Evolutionary conservation across 2,888 invertebrate species (phyloP), one percentile per base, ranked within the genome.

Genomic region (Idaea aversata): DNA sequence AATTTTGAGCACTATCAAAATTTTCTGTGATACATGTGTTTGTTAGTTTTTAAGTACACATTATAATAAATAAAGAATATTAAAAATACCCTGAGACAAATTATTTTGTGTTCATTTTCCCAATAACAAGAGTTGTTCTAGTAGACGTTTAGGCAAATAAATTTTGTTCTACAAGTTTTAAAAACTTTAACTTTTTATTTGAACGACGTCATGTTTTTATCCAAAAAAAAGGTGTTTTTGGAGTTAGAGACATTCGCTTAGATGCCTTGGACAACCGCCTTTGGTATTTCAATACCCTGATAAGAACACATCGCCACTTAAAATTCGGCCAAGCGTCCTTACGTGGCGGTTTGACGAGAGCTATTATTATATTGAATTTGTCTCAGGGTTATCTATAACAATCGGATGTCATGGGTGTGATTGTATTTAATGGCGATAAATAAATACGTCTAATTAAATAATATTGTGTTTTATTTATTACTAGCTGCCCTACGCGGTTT

Each of bases 1-100:
- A 92, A 92, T 92, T 92, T 90, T 82, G 87, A 88, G 88, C 87
- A 90, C 91, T 90, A 91, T 91, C 90, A 90, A 89, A 90, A 88
- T 90, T 84, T 90, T 91, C 91, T 91, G 91, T 92, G 92, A 92
- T 92, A 91, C 79, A 88, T 90, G 86, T 87, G 83, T 90, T 90
- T 91, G 82, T 90, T 87, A 87, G 82, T 88, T 90, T 80, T 74
- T 79, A 75, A 81, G 79, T 80, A 79, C 77, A 79, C 80, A 79
- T 79, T 79, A 77, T 70, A 70, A 74, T 47, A 10, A 47, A 47
- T 47, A 47, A 47, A 47, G 10, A 47, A 47, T 47, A 47, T 47
- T 5, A 47, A 47, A 47, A 47, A 1, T 47, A 47, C 47, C 47
- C 47, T 10, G 47, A 47, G 47, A 10, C 47, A 47, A 13, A 47